Evolutionary conservation across 2,888 invertebrate species (phyloP), one percentile per base, ranked within the genome.

Genomic region (Toxonevra muliebris): DNA sequence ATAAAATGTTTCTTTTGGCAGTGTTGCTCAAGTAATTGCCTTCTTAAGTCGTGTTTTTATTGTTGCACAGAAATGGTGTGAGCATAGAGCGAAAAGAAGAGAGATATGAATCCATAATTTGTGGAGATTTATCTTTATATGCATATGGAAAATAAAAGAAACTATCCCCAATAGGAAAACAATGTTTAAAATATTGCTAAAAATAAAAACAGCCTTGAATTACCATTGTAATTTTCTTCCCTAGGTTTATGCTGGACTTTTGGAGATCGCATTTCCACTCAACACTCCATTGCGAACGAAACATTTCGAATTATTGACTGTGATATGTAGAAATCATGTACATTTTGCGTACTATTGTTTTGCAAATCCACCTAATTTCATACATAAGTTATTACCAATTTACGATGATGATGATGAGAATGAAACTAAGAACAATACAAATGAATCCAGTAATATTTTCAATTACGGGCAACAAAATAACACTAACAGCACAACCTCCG

Each of bases 341-440:
- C 77, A 76, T 7, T 82, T 83, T 61, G 77, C 78, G 5, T 77
- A 77, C 50, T 72, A 77, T 8, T 82, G 83, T 55, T 80, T 83
- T 15, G 73, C 75, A 48, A 71, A 75, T 41, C 82, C 77, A 5
- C 82, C 83, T 40, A 70, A 76, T 40, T 83, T 82, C 64, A 77
- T 83, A 60, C 55, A 76, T 10, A 75, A 77, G 62, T 73, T 80
- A 70, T 64, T 82, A 17, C 79, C 79, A 10, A 68, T 68, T 11
- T 75, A 79, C 54, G 76, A 76, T 30, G 82, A 82, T 52, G 82
- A 81, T 4, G 81, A 78, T 1, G 62, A 30, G 30, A 30, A 64
- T 7, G 61, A 64, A 7, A 40, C 13, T 53, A 60, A 43, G 13
- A 7, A 2, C 9, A 48, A 63, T 55, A n/a, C 11, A 9, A 48